Conservation (phyloP, 2,888 invertebrate genomes). For the Diarsia mendica region DNA sequence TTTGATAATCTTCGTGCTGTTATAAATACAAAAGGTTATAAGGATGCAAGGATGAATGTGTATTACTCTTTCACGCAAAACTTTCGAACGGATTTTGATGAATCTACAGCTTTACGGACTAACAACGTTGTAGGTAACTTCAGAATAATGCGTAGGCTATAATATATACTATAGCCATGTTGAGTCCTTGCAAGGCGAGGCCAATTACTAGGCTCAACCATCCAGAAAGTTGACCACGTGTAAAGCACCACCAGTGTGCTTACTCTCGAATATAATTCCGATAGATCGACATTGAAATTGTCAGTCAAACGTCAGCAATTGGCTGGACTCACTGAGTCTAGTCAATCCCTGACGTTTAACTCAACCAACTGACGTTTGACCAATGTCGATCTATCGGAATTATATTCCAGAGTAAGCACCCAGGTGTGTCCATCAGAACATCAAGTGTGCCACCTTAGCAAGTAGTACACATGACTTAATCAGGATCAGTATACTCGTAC, state of each 20-base stretch:
- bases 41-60: background rate
- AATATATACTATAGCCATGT: background rate
- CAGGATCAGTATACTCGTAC: too few relatives aligned
- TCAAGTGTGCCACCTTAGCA: background rate
- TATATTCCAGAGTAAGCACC: too few relatives aligned
- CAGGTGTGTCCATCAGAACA: background rate
- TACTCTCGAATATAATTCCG: too few relatives aligned
- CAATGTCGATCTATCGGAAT: too few relatives aligned
- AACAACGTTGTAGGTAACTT: background rate
- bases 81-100: background rate
- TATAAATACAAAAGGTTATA: background rate
- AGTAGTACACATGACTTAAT: background rate
- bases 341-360: too few relatives aligned
- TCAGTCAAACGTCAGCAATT: too few relatives aligned
- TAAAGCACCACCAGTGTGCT: background rate
- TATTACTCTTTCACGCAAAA: background rate
- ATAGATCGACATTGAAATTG: too few relatives aligned
- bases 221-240: background rate
- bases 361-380: too few relatives aligned
- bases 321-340: too few relatives aligned
- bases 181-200: background rate
- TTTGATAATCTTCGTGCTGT: background rate
- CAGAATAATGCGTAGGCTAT: background rate
- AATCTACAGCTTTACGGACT: background rate
- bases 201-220: background rate